Evolutionary conservation across 2,888 invertebrate species (phyloP).

Genomic region (Spisula solida): DNA sequence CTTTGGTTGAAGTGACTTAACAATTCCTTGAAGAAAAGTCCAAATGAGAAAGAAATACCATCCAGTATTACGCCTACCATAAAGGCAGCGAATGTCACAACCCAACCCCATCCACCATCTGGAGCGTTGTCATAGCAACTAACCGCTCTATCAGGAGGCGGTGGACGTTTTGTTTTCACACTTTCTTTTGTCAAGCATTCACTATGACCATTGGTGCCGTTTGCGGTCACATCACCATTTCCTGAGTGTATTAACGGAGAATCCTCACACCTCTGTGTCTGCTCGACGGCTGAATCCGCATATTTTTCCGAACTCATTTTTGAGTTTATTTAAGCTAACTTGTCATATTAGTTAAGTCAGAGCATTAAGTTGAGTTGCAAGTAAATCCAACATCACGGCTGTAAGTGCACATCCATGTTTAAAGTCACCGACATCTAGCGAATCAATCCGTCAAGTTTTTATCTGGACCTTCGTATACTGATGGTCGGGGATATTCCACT

Average conservation of each 20-base stretch:
- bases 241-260: not conserved
- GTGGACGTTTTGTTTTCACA: not conserved
- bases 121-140: slow-evolving; percentile 89
- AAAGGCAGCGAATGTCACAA: slow-evolving; percentile 96
- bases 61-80: slow-evolving; percentile 97
- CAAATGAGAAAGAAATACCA: slow-evolving; percentile 96
- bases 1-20: slow-evolving; percentile 91
- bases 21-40: slow-evolving; percentile 91
- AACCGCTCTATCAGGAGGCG: slow-evolving; percentile 28
- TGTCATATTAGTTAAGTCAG: no score
- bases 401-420: not conserved
- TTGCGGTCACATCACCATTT: not conserved
- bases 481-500: not conserved
- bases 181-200: not conserved
- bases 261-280: not conserved
- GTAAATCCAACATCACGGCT: no score
- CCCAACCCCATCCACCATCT: slow-evolving; percentile 98
- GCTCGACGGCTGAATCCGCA: not conserved
- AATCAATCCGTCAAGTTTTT: not conserved
- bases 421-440: not conserved
- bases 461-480: not conserved
- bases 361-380: no score
- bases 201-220: not conserved
- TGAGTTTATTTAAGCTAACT: not conserved
- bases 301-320: not conserved